Base-by-base conservation (phyloP, 2,113 vertebrate genomes). In the Nannospalax galili region DNA sequence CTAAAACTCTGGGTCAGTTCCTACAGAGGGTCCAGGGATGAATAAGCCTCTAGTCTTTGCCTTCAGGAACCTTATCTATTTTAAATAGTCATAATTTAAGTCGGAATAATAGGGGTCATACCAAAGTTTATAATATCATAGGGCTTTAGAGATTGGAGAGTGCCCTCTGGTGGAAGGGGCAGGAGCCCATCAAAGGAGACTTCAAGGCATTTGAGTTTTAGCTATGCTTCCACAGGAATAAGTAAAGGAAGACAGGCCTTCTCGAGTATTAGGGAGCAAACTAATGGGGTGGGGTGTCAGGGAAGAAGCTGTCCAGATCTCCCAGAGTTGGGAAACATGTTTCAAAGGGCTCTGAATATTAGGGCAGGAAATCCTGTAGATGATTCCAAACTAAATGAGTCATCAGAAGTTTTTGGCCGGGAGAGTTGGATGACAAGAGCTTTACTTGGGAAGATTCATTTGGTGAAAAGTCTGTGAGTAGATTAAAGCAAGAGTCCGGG, bases 101-200 rank as follows among this genome's bases (percentile, higher is more conserved):
- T 24, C 0, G 78, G 37, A 82, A 64, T 37, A 90, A n/a, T 35
- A 72, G 88, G 14, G 32, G 74, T 8, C 67, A 91, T 0, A 84
- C 2, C 42, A 11, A 86, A 56, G 75, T 78, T 56, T 90, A n/a
- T 17, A 60, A 10, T 75, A 42, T 35, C 15, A 70, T 24, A 52
- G 37, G 14, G 30, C 78, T 93, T 95, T 72, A 89, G 81, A 95
- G 79, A 93, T 72, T 95, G 74, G 56, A 97, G 88, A 84, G 75
- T 65, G 74, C 74, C 96, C 91, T 96, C 93, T 96, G 82, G 91
- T 96, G 94, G 86, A 95, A 95, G 86, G 91, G 91, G 77, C 67
- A 81, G n/a, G 86, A 92, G 56, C 87, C 28, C 20, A 30, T 78
- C 14, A 92, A 96, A 84, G 92, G 40, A 74, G 69, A 93, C 37